Conservation (phyloP, 2,888 invertebrate genomes). For the Sarcophaga carnaria region DNA sequence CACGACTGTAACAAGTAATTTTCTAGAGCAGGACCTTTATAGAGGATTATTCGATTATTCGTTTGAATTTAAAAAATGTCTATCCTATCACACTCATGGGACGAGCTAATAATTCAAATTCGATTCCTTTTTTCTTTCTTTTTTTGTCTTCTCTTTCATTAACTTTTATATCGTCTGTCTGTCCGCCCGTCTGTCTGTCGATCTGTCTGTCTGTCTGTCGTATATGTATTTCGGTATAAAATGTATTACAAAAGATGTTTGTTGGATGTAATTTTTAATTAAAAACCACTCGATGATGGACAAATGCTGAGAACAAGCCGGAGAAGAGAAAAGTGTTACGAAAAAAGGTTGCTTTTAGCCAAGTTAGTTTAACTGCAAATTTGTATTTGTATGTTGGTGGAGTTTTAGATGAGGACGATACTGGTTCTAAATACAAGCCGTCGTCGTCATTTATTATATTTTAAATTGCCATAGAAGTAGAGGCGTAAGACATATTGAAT, state of each 20-base stretch:
- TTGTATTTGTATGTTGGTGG: not conserved
- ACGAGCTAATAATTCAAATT: not conserved
- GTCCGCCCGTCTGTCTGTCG: not conserved
- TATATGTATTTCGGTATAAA: constrained; percentile 1
- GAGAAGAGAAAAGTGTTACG: not conserved
- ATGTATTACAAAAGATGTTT: constrained; percentile 21
- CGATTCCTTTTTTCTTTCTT: not conserved
- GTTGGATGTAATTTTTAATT: constrained; percentile 46
- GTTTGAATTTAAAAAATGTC: too few relatives aligned
- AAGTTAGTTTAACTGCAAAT: not conserved
- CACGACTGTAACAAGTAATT: too few relatives aligned
- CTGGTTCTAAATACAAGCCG: not conserved
- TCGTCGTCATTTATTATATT: not conserved
- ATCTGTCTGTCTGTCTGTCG: not conserved
- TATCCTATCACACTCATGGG: too few relatives aligned
- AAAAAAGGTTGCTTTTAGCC: not conserved
- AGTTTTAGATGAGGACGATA: not conserved
- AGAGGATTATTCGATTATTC: too few relatives aligned
- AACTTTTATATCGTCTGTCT: not conserved
- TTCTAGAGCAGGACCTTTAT: too few relatives aligned
- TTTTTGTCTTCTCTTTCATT: not conserved
- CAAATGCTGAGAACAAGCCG: not conserved
- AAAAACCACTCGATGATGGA: constrained; percentile 26
- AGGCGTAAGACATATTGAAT: not conserved
- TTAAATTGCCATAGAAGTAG: not conserved